phyloP scores from a whole-genome alignment of 2,797 vertebrate species.

The Mus minutoides region DNA sequence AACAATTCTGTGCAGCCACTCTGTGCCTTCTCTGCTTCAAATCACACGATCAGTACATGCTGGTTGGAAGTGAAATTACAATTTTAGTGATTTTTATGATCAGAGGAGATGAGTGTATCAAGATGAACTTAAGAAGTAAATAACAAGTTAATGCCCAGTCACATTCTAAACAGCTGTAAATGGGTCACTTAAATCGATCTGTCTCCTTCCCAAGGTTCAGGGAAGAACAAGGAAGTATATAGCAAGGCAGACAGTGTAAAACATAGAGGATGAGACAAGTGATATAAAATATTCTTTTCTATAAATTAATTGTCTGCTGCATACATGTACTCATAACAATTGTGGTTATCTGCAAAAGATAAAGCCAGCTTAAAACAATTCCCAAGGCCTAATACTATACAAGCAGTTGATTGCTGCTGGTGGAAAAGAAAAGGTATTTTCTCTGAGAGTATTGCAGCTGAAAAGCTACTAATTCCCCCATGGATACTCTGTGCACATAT shows the following conservation, averaged over 20 bases:
- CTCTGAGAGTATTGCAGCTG: not conserved
- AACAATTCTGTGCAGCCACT: rapidly evolving
- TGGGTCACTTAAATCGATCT: not conserved
- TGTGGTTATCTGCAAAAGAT: not conserved
- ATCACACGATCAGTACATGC: not conserved
- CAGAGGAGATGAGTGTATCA: not conserved
- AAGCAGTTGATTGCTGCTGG: not conserved
- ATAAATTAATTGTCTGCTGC: not conserved
- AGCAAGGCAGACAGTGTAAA: not conserved
- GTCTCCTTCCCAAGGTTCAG: not conserved
- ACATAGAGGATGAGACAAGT: not conserved
- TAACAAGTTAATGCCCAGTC: not conserved
- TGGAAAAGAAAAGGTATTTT: not conserved
- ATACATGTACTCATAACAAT: not conserved
- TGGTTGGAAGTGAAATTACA: not conserved
- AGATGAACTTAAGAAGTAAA: not conserved
- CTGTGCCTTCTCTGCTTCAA: not conserved
- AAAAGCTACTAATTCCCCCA: not conserved
- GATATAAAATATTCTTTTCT: not conserved
- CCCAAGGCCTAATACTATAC: not conserved
- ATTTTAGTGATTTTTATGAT: not conserved
- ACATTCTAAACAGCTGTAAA: not conserved
- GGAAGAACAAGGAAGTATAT: not conserved
- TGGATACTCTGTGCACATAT: not conserved
- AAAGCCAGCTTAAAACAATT: not conserved